Conservation (phyloP, 1,140 invertebrate genomes). For the Idris sp. region DNA sequence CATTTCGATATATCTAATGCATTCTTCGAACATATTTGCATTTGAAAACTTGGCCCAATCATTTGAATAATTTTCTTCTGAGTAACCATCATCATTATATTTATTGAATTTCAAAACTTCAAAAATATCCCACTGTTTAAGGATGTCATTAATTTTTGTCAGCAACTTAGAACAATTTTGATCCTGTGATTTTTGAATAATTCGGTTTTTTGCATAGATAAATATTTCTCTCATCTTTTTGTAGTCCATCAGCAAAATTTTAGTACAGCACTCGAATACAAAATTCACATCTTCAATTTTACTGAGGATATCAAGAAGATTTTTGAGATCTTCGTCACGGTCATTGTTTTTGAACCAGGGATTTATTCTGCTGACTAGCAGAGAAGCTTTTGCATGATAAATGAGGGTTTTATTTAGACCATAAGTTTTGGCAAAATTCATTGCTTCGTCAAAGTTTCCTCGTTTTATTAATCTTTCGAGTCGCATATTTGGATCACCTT, state of each 20-base stretch:
- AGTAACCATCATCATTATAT: background rate
- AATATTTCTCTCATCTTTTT: conserved; percentile 65
- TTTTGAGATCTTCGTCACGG: conserved; percentile 44
- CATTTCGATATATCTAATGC: conserved; percentile 61
- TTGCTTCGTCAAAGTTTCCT: conserved; percentile 73
- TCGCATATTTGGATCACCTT: conserved; percentile 70
- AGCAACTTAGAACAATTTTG: conserved; percentile 27
- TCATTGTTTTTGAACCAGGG: conserved; percentile 62
- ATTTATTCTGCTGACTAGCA: conserved; percentile 66
- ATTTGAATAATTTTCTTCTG: conserved; percentile 46
- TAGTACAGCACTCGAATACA: conserved; percentile 73
- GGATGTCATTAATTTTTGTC: conserved; percentile 55
- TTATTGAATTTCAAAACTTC: conserved; percentile 63
- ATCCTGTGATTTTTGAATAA: conserved; percentile 61
- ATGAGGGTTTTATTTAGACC: conserved; percentile 69
- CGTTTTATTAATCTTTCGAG: conserved; percentile 71
- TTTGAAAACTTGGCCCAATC: conserved; percentile 70
- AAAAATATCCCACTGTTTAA: conserved; percentile 71
- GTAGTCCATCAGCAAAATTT: conserved; percentile 66
- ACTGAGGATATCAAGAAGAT: conserved; percentile 62
- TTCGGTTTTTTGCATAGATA: conserved; percentile 66
- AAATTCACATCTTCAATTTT: conserved; percentile 69
- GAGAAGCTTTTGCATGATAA: conserved; percentile 69
- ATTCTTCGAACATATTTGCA: conserved; percentile 67
- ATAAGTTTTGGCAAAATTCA: conserved; percentile 72